Evolutionary conservation across 2,797 vertebrate species (phyloP).

Genomic region (Aldrovandia affinis): DNA sequence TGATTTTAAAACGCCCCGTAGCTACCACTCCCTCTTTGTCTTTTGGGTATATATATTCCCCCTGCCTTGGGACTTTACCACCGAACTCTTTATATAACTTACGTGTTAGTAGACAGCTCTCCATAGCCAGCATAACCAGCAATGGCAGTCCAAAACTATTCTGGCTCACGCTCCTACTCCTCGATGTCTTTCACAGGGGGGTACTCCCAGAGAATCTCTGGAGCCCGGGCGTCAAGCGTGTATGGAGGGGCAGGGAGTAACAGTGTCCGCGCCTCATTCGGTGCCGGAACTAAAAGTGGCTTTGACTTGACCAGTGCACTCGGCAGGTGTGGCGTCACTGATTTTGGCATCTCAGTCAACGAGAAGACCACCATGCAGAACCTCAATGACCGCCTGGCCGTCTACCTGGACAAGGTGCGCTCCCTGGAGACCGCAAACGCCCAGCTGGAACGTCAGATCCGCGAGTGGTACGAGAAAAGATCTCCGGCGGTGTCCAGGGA

Average conservation of each 20-base stretch:
- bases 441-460: conserved; percentile 77
- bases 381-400: conserved; percentile 90
- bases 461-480: conserved; percentile 69
- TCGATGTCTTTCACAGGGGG: too few species aligned
- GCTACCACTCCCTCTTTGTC: too few species aligned
- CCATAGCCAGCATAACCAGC: too few species aligned
- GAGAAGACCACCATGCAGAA: conserved; percentile 93
- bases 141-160: too few species aligned
- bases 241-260: conserved; percentile 54
- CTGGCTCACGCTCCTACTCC: too few species aligned
- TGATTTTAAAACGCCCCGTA: too few species aligned
- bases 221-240: conserved; percentile 51
- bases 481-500: conserved; percentile 51
- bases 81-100: too few species aligned
- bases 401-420: conserved; percentile 84
- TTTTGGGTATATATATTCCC: too few species aligned
- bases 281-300: conserved; percentile 39
- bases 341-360: conserved; percentile 44
- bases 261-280: conserved; percentile 58
- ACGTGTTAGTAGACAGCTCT: too few species aligned
- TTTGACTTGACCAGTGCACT: too few species aligned
- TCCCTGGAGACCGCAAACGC: conserved; percentile 72
- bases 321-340: background rate
- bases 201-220: conserved; percentile 11
- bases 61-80: too few species aligned